A percentile compares a stretch with the other conserved stretches of the same genome.
phyloP scores from a whole-genome alignment of 1,140 invertebrate genomes.

The Proctacanthus coquilletti region DNA sequence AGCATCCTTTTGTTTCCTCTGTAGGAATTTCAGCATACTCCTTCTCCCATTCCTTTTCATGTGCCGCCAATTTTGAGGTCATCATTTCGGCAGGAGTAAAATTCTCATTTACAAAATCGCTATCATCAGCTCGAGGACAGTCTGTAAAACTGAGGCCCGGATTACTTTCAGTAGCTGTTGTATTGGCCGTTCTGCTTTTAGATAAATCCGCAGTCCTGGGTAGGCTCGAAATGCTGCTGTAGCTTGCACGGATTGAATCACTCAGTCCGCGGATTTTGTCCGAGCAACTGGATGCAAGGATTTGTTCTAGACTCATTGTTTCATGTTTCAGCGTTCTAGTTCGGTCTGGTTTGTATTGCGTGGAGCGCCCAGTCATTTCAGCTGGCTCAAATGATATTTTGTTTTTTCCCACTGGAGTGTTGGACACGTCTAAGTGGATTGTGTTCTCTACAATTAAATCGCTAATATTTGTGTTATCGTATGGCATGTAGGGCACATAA shows the following conservation, averaged over 20 bases:
- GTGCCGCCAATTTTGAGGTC: slow-evolving; percentile 20
- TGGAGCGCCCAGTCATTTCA: slow-evolving; percentile 24
- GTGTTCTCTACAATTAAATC: not conserved
- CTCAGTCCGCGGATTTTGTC: slow-evolving; percentile 19
- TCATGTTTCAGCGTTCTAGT: slow-evolving; percentile 1
- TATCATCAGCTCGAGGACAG: slow-evolving; percentile 13
- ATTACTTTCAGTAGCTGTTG: too few species aligned
- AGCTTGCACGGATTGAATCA: slow-evolving; percentile 9
- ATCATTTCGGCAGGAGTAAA: slow-evolving; percentile 22
- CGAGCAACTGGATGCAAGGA: slow-evolving; percentile 16
- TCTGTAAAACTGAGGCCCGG: too few species aligned
- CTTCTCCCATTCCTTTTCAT: slow-evolving; percentile 26
- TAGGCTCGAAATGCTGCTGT: slow-evolving; percentile 14
- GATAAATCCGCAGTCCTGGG: slow-evolving; percentile 22
- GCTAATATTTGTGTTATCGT: not conserved
- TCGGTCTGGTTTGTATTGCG: slow-evolving; percentile 10
- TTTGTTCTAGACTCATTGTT: slow-evolving; percentile 12
- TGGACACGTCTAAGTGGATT: not conserved
- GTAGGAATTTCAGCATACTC: slow-evolving; percentile 21
- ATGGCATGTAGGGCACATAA: not conserved
- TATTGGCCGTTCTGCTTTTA: too few species aligned
- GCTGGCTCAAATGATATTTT: slow-evolving; percentile 20
- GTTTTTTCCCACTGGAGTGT: too few species aligned
- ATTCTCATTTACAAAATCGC: slow-evolving; percentile 7
- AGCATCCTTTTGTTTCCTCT: slow-evolving; percentile 15